Percentiles rank a stretch among this genome's conserved stretches.
Evolutionary conservation across 2,113 vertebrate species (phyloP).

Genomic region (Strigops habroptila): DNA sequence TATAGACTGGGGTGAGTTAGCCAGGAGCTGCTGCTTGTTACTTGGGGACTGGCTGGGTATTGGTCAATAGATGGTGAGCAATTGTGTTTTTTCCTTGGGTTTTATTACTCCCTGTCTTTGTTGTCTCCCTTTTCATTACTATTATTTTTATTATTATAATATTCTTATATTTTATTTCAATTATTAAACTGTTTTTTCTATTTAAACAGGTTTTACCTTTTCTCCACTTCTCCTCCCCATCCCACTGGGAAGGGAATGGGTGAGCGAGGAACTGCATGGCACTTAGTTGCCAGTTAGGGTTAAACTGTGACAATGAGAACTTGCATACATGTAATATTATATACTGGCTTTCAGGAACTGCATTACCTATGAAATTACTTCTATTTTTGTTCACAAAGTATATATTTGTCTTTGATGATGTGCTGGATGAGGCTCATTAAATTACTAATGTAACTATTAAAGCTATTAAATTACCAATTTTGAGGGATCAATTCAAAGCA

Average conservation of each 20-base stretch:
- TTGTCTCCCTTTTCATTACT: neutral
- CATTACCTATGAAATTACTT: neutral
- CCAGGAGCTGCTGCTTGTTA: neutral
- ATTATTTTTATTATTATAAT: neutral
- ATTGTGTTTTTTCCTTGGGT: neutral
- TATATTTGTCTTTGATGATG: neutral
- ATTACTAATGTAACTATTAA: conserved; percentile 58
- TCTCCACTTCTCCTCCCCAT: neutral
- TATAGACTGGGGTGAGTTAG: accelerated
- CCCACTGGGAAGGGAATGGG: neutral
- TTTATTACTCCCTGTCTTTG: neutral
- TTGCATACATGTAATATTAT: neutral
- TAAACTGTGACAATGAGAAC: neutral
- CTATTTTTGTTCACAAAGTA: conserved; percentile 27
- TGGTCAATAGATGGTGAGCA: neutral
- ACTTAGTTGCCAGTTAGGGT: neutral
- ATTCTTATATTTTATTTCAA: neutral
- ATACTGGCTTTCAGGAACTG: conserved; percentile 22
- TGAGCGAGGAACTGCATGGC: neutral
- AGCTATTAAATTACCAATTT: conserved; percentile 52
- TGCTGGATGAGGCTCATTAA: conserved; percentile 1
- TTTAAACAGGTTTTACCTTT: neutral
- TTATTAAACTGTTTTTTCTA: neutral
- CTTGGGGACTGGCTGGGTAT: neutral
- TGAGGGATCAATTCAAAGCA: conserved; percentile 26